A percentile compares a stretch with the other conserved stretches of the same genome.
Evolutionary conservation across 2,888 invertebrate genomes (phyloP).

Genomic region (Lasiommata megera): DNA sequence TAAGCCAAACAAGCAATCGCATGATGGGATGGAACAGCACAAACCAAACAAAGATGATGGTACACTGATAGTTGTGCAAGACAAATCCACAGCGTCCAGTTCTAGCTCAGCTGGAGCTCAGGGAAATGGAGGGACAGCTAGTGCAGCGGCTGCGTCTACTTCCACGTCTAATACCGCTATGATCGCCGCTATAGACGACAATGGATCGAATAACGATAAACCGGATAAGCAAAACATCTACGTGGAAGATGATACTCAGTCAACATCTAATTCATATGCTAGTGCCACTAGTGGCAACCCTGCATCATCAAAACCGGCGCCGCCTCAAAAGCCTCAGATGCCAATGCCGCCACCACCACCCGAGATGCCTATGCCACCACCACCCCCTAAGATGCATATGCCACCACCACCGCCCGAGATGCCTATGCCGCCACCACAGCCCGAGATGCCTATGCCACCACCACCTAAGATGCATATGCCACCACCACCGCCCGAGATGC

Average conservation of each 20-base stretch:
- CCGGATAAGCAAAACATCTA: slow-evolving; percentile 30
- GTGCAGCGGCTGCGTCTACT: slow-evolving; percentile 30
- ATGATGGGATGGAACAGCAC: not conserved
- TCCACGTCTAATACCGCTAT: slow-evolving; percentile 31
- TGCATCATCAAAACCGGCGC: not conserved
- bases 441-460: not conserved
- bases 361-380: not conserved
- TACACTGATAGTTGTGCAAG: slow-evolving; percentile 33
- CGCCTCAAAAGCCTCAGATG: not conserved
- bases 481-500: not conserved
- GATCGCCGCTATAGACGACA: slow-evolving; percentile 32
- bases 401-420: not conserved
- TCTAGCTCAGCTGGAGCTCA: slow-evolving; percentile 24
- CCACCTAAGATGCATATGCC: not conserved
- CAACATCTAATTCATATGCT: slow-evolving; percentile 28
- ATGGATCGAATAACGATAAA: slow-evolving; percentile 18
- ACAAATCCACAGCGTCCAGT: slow-evolving; percentile 33
- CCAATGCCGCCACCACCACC: not conserved
- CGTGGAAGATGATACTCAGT: slow-evolving; percentile 30
- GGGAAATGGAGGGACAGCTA: slow-evolving; percentile 22
- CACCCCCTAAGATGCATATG: not conserved
- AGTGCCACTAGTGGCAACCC: slow-evolving; percentile 13
- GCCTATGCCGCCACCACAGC: not conserved
- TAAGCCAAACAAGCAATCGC: slow-evolving; percentile 14
- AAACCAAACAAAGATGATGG: slow-evolving; percentile 21